Evolutionary conservation across 2,888 invertebrate species (phyloP).

Genomic region (Caenorhabditis sinica): DNA sequence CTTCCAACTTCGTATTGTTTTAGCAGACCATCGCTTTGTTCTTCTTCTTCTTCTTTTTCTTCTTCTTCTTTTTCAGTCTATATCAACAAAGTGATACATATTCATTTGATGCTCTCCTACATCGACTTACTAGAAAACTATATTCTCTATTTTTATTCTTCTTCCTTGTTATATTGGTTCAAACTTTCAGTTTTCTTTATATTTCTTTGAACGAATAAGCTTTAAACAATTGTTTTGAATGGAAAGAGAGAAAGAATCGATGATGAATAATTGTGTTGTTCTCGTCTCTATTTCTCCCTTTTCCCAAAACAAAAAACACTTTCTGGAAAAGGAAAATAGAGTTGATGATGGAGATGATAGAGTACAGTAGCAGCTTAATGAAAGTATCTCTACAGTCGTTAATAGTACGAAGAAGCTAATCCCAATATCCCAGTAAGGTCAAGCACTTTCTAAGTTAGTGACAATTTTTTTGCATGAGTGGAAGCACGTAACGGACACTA

Average conservation of each 20-base stretch:
- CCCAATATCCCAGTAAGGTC: too few species aligned
- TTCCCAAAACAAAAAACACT: background rate
- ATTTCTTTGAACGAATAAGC: background rate
- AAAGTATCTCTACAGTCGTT: too few species aligned
- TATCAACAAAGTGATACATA: constrained; percentile 58
- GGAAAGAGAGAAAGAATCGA: constrained; percentile 23
- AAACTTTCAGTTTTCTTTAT: constrained; percentile 4
- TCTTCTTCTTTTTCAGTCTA: constrained; percentile 19
- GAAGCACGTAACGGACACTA: constrained; percentile 13
- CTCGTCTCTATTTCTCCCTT: background rate
- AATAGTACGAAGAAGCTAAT: too few species aligned
- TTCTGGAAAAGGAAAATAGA: background rate
- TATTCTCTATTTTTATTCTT: background rate
- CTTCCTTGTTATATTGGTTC: background rate
- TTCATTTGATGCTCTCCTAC: constrained; percentile 5
- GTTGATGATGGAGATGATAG: background rate
- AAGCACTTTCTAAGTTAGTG: background rate
- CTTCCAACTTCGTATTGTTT: constrained; percentile 6
- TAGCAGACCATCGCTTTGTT: constrained; percentile 36
- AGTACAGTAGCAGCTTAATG: background rate
- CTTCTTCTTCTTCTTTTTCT: constrained; percentile 17
- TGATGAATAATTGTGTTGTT: constrained; percentile 34
- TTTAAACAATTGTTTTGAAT: constrained; percentile 29
- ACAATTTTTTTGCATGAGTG: background rate
- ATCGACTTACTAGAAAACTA: background rate